These are phyloP conservation scores for Rhynchonycteris naso DNA, from an alignment of 2,797 vertebrate species.

Conservation along the genomic window DNA sequence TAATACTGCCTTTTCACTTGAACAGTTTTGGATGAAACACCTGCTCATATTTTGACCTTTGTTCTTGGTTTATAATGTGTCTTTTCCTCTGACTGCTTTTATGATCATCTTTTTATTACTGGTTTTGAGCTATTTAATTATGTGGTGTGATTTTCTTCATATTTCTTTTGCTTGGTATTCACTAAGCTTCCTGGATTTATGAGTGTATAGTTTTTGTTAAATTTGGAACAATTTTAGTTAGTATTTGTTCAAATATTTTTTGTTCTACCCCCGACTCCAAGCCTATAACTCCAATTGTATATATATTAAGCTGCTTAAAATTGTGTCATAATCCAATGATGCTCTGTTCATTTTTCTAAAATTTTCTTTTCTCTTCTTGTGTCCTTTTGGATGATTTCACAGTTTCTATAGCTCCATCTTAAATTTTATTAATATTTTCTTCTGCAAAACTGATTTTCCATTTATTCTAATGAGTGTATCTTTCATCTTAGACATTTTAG, in stretches of 20 bases:
- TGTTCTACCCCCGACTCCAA: not conserved
- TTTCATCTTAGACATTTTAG: not conserved
- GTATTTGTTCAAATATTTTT: not conserved
- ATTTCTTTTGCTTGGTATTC: constrained; percentile 12
- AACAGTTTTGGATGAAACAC: not conserved
- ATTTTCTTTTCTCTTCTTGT: not conserved
- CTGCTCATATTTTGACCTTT: not conserved
- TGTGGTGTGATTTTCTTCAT: not conserved
- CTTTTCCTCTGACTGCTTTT: constrained; percentile 10
- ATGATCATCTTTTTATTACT: not conserved
- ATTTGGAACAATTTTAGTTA: not conserved
- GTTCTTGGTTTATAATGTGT: not conserved
- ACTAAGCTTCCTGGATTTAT: not conserved
- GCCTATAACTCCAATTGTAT: not conserved
- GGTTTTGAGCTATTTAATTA: constrained; percentile 27
- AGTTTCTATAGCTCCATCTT: not conserved
- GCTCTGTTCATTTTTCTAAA: not conserved
- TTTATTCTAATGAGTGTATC: not conserved
- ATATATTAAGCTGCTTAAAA: not conserved
- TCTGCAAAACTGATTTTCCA: not conserved
- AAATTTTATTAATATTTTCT: not conserved
- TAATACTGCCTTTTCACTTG: not conserved
- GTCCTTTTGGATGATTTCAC: not conserved
- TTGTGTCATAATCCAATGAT: not conserved
- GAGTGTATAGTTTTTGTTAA: not conserved